Percentiles rank a stretch among this genome's conserved stretches.
Evolutionary conservation across 2,113 vertebrate genomes (phyloP).

Genomic region (Proterorhinus semilunaris): DNA sequence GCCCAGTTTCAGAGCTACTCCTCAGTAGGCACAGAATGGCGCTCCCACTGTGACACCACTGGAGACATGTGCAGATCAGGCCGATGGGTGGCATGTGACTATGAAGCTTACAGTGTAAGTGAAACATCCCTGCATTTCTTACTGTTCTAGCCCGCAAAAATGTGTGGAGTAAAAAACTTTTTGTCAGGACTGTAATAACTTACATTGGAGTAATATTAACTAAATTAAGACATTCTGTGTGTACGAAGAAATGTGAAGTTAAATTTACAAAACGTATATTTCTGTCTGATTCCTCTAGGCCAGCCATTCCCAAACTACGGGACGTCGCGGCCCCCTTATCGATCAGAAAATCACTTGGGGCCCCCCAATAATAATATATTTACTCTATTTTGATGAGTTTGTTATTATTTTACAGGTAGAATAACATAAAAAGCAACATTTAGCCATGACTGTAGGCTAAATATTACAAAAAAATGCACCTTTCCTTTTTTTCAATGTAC

Average conservation of each 20-base stretch:
- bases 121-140: slow-evolving; percentile 57
- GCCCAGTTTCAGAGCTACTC: slow-evolving; percentile 60
- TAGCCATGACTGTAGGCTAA: too few relatives aligned
- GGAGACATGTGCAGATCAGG: slow-evolving; percentile 52
- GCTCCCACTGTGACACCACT: slow-evolving; percentile 60
- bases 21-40: slow-evolving; percentile 61
- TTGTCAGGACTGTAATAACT: slow-evolving; percentile 41
- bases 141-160: slow-evolving; percentile 51
- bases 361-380: too few relatives aligned
- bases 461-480: too few relatives aligned
- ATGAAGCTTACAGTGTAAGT: slow-evolving; percentile 47
- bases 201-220: slow-evolving; percentile 3
- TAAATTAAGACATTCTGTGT: background rate
- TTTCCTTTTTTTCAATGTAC: too few relatives aligned
- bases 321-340: too few relatives aligned
- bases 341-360: too few relatives aligned
- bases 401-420: too few relatives aligned
- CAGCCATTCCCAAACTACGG: too few relatives aligned
- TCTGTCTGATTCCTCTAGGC: slow-evolving; percentile 70
- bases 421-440: too few relatives aligned
- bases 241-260: slow-evolving; percentile 1
- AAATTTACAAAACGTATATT: slow-evolving; percentile 71
- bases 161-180: slow-evolving; percentile 55
- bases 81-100: slow-evolving; percentile 57
- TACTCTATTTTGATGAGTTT: too few relatives aligned